Evolutionary conservation across 2,888 invertebrate genomes (phyloP).

Genomic region (Sinodicranocentrus sp.): DNA sequence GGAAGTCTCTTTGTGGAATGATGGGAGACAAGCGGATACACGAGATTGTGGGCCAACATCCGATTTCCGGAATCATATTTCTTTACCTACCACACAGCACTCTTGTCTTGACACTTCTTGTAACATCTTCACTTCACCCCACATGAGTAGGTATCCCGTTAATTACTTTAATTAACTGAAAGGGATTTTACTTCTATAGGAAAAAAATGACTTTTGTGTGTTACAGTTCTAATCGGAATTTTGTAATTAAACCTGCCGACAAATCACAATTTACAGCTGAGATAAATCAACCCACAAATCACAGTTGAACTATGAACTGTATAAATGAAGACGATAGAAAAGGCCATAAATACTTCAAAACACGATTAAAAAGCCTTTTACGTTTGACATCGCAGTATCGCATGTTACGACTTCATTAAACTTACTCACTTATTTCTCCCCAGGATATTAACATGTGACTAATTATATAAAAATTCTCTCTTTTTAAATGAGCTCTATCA

Average conservation of each 20-base stretch:
- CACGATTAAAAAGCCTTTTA: background rate
- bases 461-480: too few relatives aligned
- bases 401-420: too few relatives aligned
- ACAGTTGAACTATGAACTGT: background rate
- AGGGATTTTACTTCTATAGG: background rate
- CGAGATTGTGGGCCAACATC: constrained; percentile 4
- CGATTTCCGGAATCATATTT: constrained; percentile 12
- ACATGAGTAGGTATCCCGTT: background rate
- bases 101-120: background rate
- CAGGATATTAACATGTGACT: too few relatives aligned
- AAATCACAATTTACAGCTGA: constrained; percentile 43
- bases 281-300: constrained; percentile 2
- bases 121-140: background rate
- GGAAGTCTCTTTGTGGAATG: background rate
- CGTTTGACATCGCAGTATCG: background rate
- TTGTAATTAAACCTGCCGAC: constrained; percentile 46
- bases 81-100: constrained; percentile 11
- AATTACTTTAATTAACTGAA: background rate
- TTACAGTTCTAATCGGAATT: constrained; percentile 8
- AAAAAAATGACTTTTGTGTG: background rate
- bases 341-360: background rate
- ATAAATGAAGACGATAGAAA: background rate
- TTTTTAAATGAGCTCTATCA: too few relatives aligned
- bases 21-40: background rate
- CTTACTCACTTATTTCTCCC: too few relatives aligned